Evolutionary conservation across 2,797 vertebrate genomes (phyloP).

Genomic region (Pangasius macronema): DNA sequence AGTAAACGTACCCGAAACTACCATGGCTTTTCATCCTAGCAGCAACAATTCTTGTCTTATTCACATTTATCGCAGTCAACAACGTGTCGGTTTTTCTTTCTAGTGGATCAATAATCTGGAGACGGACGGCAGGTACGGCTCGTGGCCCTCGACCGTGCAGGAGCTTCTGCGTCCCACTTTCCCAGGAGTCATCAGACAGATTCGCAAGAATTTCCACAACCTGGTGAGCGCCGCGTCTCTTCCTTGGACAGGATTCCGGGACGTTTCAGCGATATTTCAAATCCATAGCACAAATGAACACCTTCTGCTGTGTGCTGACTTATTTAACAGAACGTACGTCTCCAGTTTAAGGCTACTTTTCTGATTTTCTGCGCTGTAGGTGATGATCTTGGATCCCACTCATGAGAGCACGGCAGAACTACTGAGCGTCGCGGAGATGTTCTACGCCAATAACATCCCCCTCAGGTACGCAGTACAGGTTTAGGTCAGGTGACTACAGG

Average conservation of each 20-base stretch:
- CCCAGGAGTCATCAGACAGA: conserved; percentile 96
- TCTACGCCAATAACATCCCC: conserved; percentile 95
- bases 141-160: conserved; percentile 92
- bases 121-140: conserved; percentile 85
- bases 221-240: conserved; percentile 75
- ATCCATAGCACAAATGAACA: not conserved
- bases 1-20: not conserved
- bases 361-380: conserved; percentile 68
- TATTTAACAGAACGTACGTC: not conserved
- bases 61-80: not conserved
- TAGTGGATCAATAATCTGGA: conserved; percentile 99
- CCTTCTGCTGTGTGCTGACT: too few species aligned
- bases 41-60: not conserved
- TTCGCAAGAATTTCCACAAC: conserved; percentile 97
- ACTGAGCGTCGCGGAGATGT: conserved; percentile 94
- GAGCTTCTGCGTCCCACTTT: conserved; percentile 95
- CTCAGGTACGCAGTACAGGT: conserved; percentile 79
- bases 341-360: not conserved
- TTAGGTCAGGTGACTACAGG: not conserved
- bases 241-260: not conserved
- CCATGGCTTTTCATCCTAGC: not conserved
- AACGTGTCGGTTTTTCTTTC: not conserved
- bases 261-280: not conserved
- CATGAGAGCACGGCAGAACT: conserved; percentile 86
- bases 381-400: conserved; percentile 89